Evolutionary conservation across 1,140 invertebrate species (phyloP), one percentile per base, ranked within the genome.

Genomic region (Plectrocnemia conspersa): DNA sequence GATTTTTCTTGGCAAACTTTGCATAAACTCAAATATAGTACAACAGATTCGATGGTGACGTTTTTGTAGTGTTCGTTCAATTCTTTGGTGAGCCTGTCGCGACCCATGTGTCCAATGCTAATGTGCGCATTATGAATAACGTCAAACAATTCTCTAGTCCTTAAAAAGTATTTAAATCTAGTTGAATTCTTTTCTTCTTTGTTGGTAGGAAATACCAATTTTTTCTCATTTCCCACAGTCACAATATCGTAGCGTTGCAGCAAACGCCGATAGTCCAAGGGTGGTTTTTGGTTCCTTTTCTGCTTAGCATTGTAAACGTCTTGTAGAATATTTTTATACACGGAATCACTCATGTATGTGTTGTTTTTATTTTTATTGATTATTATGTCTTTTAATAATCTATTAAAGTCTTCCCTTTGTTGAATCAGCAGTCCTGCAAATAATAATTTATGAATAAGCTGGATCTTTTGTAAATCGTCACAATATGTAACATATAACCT

Each of bases 1-100:
- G 16, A 36, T 13, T 36, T 40, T n/a, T n/a, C n/a, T n/a, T n/a
- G n/a, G 22, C 36, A 40, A 15, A 40, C 36, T 18, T 40, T 11
- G 11, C 36, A 40, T 11, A 40, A 18, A 19, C 11, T 18, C 11
- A 40, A 40, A 40, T 40, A 40, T n/a, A 40, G 2, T 19, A 40
- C 22, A 2, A 40, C 16, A 15, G 36, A 3, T 19, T 40, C 6
- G 3, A 19, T 4, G 3, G 36, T 40, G 13, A 40, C 18, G 22
- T 40, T 40, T 40, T 40, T 40, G 18, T 40, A 40, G 2, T 18
- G 3, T 11, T 40, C 22, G 15, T 40, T 15, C 18, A 40, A 19
- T 3, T 16, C 36, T 40, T 40, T 40, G 2, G 22, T 3, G 2
- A 40, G 6, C 3, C 11, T 5, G 22, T 40, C 36, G 5, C 36